These are phyloP conservation scores for Gorilla gorilla DNA, from an alignment of 2,113 vertebrate genomes.

Conservation along the genomic window DNA sequence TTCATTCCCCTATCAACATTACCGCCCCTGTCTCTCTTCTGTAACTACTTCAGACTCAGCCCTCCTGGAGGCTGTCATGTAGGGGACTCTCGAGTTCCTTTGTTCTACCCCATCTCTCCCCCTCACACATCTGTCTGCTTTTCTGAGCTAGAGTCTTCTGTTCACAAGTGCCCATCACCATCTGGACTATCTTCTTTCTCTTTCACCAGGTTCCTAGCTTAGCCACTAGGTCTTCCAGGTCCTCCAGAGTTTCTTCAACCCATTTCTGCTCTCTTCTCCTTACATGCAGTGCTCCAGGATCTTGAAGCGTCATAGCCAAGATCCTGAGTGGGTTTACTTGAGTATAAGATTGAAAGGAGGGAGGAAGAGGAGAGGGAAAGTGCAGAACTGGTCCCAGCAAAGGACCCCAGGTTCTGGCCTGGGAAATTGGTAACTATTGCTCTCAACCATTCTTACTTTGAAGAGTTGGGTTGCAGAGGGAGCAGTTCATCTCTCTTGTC, in stretches of 20 bases:
- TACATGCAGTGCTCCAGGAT: not conserved
- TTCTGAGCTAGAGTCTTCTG: not conserved
- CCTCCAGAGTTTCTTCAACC: not conserved
- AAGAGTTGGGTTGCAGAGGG: not conserved
- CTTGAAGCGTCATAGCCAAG: not conserved
- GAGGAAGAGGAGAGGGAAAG: not conserved
- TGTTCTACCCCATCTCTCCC: not conserved
- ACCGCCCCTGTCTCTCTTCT: not conserved
- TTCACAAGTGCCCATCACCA: not conserved
- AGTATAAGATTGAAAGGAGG: not conserved
- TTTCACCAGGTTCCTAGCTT: not conserved
- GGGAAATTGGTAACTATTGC: not conserved
- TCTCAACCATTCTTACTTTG: conserved; percentile 17
- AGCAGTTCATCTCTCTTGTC: not conserved
- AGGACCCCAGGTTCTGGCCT: not conserved
- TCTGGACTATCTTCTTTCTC: not conserved
- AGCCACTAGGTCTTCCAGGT: not conserved
- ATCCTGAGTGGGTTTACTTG: not conserved
- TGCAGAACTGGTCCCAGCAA: not conserved
- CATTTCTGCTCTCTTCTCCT: not conserved
- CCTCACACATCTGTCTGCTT: not conserved
- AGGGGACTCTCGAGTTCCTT: not conserved
- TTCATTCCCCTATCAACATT: not conserved
- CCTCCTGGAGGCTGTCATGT: not conserved
- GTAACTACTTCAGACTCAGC: not conserved